Conservation (phyloP, 2,797 vertebrate genomes). For the Danio choprae region DNA sequence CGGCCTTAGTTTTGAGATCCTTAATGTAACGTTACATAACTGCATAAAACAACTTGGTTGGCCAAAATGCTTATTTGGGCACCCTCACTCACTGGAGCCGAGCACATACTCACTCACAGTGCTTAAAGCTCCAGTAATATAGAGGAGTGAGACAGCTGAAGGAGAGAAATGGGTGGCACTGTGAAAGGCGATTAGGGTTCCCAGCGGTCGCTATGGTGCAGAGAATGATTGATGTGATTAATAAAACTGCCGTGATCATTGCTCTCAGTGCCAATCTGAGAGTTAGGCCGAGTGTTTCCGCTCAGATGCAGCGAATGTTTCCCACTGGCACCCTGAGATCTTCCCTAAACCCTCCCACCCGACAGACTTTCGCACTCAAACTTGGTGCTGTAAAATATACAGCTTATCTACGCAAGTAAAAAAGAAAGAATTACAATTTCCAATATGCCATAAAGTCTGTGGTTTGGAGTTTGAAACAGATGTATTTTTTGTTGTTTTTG, state of each 20-base stretch:
- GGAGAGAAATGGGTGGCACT: conserved; percentile 69
- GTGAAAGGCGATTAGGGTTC: conserved; percentile 73
- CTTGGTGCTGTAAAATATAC: background rate
- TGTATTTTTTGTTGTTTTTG: too few species aligned
- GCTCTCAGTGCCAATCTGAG: conserved; percentile 68
- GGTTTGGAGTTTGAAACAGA: too few species aligned
- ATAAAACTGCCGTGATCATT: conserved; percentile 78
- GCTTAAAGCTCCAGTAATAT: conserved; percentile 65
- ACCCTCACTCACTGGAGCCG: background rate
- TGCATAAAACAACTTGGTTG: background rate
- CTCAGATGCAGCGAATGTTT: conserved; percentile 4
- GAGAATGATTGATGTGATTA: conserved; percentile 83
- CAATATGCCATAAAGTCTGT: background rate
- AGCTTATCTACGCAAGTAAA: background rate
- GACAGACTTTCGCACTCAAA: background rate
- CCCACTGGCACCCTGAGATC: conserved; percentile 6
- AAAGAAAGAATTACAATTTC: background rate
- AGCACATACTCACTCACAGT: conserved; percentile 51
- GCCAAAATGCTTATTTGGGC: background rate
- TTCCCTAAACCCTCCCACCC: background rate
- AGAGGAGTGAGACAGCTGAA: conserved; percentile 67
- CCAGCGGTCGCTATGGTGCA: conserved; percentile 72
- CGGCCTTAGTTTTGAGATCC: too few species aligned
- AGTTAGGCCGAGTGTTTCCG: conserved; percentile 51
- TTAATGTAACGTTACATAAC: background rate